phyloP scores from a whole-genome alignment of 2,113 vertebrate genomes.

The Archilochus colubris region DNA sequence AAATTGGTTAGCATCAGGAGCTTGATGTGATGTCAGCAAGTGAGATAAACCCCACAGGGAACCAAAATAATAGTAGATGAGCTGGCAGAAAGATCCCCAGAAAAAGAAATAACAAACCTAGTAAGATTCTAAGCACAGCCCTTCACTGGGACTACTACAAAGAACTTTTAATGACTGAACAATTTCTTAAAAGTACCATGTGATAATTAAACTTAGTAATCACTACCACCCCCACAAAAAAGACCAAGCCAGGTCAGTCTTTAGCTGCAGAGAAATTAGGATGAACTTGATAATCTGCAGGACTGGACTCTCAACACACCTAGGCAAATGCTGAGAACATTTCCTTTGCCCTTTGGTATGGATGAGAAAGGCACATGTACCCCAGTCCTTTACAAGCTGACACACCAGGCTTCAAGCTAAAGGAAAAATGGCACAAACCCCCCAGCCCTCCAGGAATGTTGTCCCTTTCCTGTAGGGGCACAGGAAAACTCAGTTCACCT shows the following conservation, averaged over 20 bases:
- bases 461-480: not conserved
- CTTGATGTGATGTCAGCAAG: not conserved
- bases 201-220: not conserved
- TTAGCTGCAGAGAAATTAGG: not conserved
- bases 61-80: slow-evolving; percentile 29
- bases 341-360: not conserved
- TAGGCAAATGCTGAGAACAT: not conserved
- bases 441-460: not conserved
- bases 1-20: not conserved
- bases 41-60: not conserved
- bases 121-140: not conserved
- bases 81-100: not conserved
- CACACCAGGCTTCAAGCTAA: not conserved
- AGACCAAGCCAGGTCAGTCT: not conserved
- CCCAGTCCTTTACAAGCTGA: fast-evolving
- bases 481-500: not conserved
- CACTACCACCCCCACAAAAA: not conserved
- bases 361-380: fast-evolving
- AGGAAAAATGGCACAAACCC: not conserved
- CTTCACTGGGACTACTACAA: not conserved
- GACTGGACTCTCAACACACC: fast-evolving
- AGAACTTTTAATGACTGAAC: not conserved
- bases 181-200: not conserved
- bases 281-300: not conserved
- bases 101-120: not conserved